These are phyloP conservation scores for Drosophila austrosaltans DNA, from an alignment of 2,888 invertebrate species.

Conservation along the genomic window DNA sequence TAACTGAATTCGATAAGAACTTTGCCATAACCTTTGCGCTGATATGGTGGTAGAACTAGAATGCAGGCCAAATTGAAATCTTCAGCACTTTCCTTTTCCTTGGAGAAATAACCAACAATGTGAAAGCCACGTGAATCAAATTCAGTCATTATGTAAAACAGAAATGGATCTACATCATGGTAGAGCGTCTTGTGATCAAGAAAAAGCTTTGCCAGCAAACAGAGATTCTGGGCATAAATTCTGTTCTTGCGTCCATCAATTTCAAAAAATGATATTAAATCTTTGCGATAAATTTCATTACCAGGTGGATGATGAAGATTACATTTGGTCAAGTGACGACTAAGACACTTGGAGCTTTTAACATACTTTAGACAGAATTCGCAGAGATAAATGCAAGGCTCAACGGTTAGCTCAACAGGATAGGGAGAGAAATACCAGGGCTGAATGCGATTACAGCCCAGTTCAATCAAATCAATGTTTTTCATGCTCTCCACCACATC, in stretches of 20 bases:
- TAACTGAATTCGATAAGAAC: constrained; percentile 99
- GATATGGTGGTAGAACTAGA: constrained; percentile 98
- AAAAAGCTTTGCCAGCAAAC: constrained; percentile 97
- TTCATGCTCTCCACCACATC: constrained; percentile 99
- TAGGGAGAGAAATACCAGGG: constrained; percentile 99
- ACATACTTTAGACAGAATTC: constrained; percentile 99
- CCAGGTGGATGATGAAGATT: constrained; percentile 94
- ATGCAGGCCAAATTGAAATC: constrained; percentile 99
- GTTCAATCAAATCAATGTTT: constrained; percentile 98
- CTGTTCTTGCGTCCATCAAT: constrained; percentile 99
- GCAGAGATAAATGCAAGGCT: constrained; percentile 97
- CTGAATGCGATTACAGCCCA: constrained; percentile 96
- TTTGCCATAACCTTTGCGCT: constrained; percentile 99
- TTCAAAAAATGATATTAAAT: constrained; percentile 97
- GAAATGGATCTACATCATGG: constrained; percentile 99
- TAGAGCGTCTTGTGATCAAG: constrained; percentile 99
- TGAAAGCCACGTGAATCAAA: constrained; percentile 97
- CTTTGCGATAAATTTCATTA: constrained; percentile 98
- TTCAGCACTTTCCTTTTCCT: constrained; percentile 99
- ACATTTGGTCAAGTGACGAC: constrained; percentile 94
- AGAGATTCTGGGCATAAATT: constrained; percentile 98
- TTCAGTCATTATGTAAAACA: constrained; percentile 94
- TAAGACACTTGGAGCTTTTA: constrained; percentile 97
- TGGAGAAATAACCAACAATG: constrained; percentile 99
- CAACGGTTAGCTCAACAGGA: constrained; percentile 95